Percentiles rank a stretch among this genome's conserved stretches.
phyloP scores from a whole-genome alignment of 2,888 invertebrate genomes.

The Tiliacea aurago region DNA sequence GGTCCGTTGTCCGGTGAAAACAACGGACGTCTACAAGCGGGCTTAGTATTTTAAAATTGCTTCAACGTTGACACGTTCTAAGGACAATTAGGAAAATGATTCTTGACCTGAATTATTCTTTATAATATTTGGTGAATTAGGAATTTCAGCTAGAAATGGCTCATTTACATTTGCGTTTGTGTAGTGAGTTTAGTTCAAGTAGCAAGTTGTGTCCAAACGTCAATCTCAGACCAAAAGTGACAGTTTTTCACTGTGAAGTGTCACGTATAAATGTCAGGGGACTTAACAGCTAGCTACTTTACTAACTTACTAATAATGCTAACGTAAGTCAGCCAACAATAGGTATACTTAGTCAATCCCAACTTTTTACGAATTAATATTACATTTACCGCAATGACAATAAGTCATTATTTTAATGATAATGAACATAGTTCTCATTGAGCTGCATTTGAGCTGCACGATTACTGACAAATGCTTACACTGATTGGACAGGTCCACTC shows the following conservation, averaged over 20 bases:
- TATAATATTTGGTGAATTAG: neutral
- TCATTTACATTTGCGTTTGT: no score
- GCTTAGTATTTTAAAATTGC: neutral
- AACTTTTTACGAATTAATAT: neutral
- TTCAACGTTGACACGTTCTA: neutral
- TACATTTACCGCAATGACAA: conserved; percentile 10
- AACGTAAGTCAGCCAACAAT: no score
- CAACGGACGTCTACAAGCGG: no score
- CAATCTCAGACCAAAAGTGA: neutral
- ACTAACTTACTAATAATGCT: neutral
- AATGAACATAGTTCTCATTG: no score
- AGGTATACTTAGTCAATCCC: neutral
- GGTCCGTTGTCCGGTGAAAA: no score
- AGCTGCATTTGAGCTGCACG: no score
- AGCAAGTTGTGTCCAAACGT: neutral
- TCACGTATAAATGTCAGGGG: no score
- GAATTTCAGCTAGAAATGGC: neutral
- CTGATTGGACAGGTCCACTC: no score
- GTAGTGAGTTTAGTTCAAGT: neutral
- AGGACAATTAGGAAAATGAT: neutral
- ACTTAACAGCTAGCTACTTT: neutral
- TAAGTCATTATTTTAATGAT: no score
- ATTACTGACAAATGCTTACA: no score
- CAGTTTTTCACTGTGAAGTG: neutral
- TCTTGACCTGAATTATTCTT: neutral